A percentile compares a stretch with the other conserved stretches of the same genome.
phyloP scores from a whole-genome alignment of 1,140 invertebrate species.

The Drosophila micromelanica region DNA sequence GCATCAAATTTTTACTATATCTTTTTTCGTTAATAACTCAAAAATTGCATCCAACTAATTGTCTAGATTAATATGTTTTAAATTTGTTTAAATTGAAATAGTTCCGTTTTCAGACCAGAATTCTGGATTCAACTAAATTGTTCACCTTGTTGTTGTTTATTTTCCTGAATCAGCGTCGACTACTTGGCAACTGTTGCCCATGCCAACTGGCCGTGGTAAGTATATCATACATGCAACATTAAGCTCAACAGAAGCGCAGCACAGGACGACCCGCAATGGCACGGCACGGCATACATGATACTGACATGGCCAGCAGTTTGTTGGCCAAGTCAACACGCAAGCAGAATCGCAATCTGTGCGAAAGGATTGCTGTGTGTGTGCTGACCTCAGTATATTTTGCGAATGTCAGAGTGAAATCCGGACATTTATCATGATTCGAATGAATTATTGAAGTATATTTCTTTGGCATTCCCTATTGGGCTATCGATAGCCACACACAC shows the following conservation, averaged over 20 bases:
- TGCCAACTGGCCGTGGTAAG: slow-evolving; percentile 41
- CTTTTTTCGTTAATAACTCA: too few relatives aligned
- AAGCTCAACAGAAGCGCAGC: slow-evolving; percentile 26
- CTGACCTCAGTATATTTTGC: slow-evolving; percentile 60
- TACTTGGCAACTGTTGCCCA: slow-evolving; percentile 26
- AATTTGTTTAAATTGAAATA: too few relatives aligned
- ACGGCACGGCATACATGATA: not conserved
- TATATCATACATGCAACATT: slow-evolving; percentile 59
- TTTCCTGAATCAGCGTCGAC: slow-evolving; percentile 27
- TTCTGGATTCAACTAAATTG: too few relatives aligned
- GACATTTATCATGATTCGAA: slow-evolving; percentile 59
- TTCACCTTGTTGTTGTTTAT: too few relatives aligned
- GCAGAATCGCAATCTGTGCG: slow-evolving; percentile 47
- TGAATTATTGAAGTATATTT: slow-evolving; percentile 60
- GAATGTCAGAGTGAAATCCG: slow-evolving; percentile 49
- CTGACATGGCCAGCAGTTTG: slow-evolving; percentile 11
- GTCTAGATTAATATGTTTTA: too few relatives aligned
- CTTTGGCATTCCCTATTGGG: slow-evolving; percentile 46
- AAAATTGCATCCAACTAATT: too few relatives aligned
- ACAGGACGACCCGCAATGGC: not conserved
- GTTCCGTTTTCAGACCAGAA: too few relatives aligned
- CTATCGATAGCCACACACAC: slow-evolving; percentile 15
- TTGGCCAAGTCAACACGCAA: slow-evolving; percentile 49
- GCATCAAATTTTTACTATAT: too few relatives aligned
- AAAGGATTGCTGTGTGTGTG: slow-evolving; percentile 36